A percentile compares a stretch with the other conserved stretches of the same genome.
phyloP scores from a whole-genome alignment of 2,113 vertebrate genomes.

The Atrichornis clamosus region DNA sequence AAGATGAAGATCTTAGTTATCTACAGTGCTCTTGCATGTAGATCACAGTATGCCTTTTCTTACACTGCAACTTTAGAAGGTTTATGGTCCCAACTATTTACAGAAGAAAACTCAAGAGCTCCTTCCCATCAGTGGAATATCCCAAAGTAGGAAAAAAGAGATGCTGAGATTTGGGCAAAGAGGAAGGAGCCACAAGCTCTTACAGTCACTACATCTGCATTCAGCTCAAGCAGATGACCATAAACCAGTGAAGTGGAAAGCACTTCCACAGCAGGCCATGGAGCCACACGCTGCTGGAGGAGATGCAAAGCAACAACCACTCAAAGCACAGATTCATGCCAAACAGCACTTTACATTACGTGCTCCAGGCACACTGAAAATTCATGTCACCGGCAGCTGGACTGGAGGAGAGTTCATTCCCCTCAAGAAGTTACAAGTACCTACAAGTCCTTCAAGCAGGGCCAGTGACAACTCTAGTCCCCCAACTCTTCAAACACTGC shows the following conservation, averaged over 20 bases:
- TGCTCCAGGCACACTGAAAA: background rate
- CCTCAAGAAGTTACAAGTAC: background rate
- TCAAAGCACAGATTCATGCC: background rate
- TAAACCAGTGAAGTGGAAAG: background rate
- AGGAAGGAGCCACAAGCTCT: background rate
- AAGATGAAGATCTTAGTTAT: background rate
- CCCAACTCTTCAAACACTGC: background rate
- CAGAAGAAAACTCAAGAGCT: background rate
- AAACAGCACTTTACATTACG: background rate
- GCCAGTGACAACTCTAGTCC: background rate
- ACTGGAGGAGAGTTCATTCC: background rate
- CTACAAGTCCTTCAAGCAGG: background rate
- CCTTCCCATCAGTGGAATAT: background rate
- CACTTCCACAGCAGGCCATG: background rate
- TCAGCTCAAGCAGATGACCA: background rate
- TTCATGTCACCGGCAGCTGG: fast-evolving
- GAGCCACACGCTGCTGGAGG: background rate
- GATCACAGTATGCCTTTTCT: background rate
- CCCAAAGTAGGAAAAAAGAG: background rate
- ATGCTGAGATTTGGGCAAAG: background rate
- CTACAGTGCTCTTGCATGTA: background rate
- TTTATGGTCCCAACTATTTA: background rate
- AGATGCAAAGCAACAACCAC: background rate
- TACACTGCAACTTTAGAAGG: background rate
- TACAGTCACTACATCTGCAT: background rate